Conservation (phyloP, 1,140 invertebrate genomes). For the Yoshiicerus persimilis region DNA sequence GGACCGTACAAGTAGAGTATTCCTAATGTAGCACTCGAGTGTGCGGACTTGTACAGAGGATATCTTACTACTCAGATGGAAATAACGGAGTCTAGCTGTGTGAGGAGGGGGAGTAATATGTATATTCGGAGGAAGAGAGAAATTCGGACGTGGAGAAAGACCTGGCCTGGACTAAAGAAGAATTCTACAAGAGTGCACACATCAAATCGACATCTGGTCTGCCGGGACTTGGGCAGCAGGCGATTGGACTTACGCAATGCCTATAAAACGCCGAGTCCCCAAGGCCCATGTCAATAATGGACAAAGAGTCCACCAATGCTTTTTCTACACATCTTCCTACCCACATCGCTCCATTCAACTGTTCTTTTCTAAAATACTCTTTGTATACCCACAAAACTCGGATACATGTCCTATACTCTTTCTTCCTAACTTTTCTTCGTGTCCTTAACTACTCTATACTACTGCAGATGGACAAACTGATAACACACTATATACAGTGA, state of each 20-base stretch:
- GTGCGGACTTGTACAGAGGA: not conserved
- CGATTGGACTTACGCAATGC: slow-evolving; percentile 29
- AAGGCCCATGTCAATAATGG: slow-evolving; percentile 41
- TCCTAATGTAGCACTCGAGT: not conserved
- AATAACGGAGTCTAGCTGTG: not conserved
- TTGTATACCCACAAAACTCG: not conserved
- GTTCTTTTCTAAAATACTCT: not conserved
- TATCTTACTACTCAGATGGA: slow-evolving; percentile 10
- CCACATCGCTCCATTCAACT: not conserved
- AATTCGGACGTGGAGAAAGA: not conserved
- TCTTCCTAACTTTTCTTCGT: not conserved
- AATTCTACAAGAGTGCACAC: slow-evolving; percentile 23
- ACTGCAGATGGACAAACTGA: too few relatives aligned
- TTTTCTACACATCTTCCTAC: not conserved
- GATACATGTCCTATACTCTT: not conserved
- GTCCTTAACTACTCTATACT: too few relatives aligned
- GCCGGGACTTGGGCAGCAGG: slow-evolving; percentile 10
- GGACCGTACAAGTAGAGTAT: not conserved
- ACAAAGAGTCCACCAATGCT: slow-evolving; percentile 22
- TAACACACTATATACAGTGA: too few relatives aligned
- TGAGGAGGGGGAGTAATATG: too few relatives aligned
- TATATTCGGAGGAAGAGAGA: not conserved
- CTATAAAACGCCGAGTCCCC: slow-evolving; percentile 30
- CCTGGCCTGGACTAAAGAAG: not conserved
- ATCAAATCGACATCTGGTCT: slow-evolving; percentile 41